Evolutionary conservation across 2,797 vertebrate genomes (phyloP).

Genomic region (Hipposideros larvatus): DNA sequence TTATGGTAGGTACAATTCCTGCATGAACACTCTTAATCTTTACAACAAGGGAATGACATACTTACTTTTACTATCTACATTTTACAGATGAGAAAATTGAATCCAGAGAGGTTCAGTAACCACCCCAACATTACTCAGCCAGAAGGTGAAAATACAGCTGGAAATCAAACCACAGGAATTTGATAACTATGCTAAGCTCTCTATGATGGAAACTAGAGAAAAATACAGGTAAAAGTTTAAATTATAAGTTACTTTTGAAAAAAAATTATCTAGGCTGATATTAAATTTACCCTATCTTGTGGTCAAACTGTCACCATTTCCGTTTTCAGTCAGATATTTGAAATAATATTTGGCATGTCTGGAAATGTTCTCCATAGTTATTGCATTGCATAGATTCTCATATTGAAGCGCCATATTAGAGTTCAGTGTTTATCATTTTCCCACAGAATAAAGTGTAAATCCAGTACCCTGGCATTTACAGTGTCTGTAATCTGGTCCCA

Average conservation of each 20-base stretch:
- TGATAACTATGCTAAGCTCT: not conserved
- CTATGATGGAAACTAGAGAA: not conserved
- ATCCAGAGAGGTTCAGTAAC: slow-evolving; percentile 15
- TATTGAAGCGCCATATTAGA: not conserved
- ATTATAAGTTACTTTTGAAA: not conserved
- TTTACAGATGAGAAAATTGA: not conserved
- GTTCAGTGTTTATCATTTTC: slow-evolving; percentile 53
- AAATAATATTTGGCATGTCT: not conserved
- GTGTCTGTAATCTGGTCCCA: not conserved
- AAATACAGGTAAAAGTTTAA: not conserved
- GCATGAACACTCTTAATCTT: not conserved
- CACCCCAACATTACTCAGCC: not conserved
- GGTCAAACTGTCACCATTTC: not conserved
- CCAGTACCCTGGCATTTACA: not conserved
- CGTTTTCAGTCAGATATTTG: slow-evolving; percentile 35
- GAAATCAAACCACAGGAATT: not conserved
- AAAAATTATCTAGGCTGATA: not conserved
- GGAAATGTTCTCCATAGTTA: not conserved
- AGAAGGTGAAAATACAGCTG: not conserved
- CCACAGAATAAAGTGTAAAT: not conserved
- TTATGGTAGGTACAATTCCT: slow-evolving; percentile 17
- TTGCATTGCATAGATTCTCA: not conserved
- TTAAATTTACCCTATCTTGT: not conserved
- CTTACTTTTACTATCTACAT: not conserved
- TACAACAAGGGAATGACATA: not conserved